phyloP scores from a whole-genome alignment of 2,888 invertebrate species.

The Cyrtodaria siliqua region DNA sequence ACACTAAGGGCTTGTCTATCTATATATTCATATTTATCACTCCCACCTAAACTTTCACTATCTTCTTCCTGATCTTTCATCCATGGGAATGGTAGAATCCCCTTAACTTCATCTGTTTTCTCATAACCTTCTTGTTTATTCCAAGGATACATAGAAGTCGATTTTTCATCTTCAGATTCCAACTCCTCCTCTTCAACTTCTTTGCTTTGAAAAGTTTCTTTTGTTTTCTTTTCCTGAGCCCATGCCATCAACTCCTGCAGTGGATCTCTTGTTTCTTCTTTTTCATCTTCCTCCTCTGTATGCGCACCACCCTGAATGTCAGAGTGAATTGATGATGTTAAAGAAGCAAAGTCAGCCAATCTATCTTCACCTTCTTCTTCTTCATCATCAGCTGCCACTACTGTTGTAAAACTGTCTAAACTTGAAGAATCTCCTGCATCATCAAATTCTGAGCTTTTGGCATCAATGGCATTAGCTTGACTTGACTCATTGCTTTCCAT shows the following conservation, averaged over 20 bases:
- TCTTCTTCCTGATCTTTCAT: conserved; percentile 69
- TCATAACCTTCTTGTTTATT: conserved; percentile 46
- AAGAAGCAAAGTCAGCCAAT: conserved; percentile 87
- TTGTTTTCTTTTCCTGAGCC: conserved; percentile 66
- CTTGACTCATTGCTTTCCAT: conserved; percentile 11
- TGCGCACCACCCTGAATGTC: conserved; percentile 82
- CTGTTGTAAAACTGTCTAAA: conserved; percentile 85
- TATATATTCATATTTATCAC: conserved; percentile 83
- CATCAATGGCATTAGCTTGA: neutral
- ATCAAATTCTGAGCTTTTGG: conserved; percentile 65
- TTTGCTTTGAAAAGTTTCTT: conserved; percentile 53
- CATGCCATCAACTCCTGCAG: conserved; percentile 64
- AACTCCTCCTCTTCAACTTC: conserved; percentile 52
- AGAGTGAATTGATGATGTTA: conserved; percentile 86
- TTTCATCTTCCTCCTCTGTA: conserved; percentile 58
- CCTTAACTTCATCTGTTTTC: conserved; percentile 51
- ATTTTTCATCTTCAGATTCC: conserved; percentile 31
- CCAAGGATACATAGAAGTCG: conserved; percentile 50
- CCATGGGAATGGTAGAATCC: conserved; percentile 62
- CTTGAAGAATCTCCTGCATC: conserved; percentile 83
- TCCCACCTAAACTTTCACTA: conserved; percentile 78
- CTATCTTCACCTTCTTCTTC: conserved; percentile 89
- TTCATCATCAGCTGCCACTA: conserved; percentile 81
- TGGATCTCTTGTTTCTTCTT: conserved; percentile 48
- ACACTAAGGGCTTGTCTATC: conserved; percentile 80